Evolutionary conservation across 2,797 vertebrate species (phyloP), one percentile per base, ranked within the genome.

Genomic region (Chiloscyllium punctatum): DNA sequence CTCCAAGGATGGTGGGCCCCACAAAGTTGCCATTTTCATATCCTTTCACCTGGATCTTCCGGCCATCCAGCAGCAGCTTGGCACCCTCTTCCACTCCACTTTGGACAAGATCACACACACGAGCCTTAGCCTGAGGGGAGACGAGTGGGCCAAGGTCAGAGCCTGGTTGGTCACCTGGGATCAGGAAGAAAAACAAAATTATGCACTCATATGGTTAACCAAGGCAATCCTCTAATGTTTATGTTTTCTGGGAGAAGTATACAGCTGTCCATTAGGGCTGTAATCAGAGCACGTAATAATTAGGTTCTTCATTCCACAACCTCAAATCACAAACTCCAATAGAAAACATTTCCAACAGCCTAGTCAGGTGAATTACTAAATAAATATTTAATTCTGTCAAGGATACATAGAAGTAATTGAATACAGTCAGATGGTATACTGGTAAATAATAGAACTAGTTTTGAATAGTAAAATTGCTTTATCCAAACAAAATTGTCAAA

Each of bases 1-100:
- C 97, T 96, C 97, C 92, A 95, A 99, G 97, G 96, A 99, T 98
- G 0, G 99, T 99, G 94, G 99, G 99, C 69, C 99, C 99, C 96
- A 99, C 99, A 96, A 99, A 99, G 97, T 99, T 99, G 95, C 99
- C 99, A 0, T 98, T 98, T 97, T 99, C 99, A 68, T 98, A 99
- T 96, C 99, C 99, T 96, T 99, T 99, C 95, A 99, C 99, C 95
- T 98, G 98, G 96, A 99, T 97, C 0, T 97, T 97, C 96, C 99
- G 97, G 86, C 99, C 99, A 92, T 99, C 99, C 72, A 99, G 97
- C 95, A 99, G 98, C 96, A 99, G 96, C 3, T 97, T 97, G 1
- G 99, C 99, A 3, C 99, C 99, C 96, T 99, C 98, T 8, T 98
- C 98, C 96, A 98, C 97, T 21, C 99, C 98, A 16, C 98, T 98